Base-by-base conservation (phyloP, 2,113 vertebrate genomes). In the Pteropus alecto region DNA sequence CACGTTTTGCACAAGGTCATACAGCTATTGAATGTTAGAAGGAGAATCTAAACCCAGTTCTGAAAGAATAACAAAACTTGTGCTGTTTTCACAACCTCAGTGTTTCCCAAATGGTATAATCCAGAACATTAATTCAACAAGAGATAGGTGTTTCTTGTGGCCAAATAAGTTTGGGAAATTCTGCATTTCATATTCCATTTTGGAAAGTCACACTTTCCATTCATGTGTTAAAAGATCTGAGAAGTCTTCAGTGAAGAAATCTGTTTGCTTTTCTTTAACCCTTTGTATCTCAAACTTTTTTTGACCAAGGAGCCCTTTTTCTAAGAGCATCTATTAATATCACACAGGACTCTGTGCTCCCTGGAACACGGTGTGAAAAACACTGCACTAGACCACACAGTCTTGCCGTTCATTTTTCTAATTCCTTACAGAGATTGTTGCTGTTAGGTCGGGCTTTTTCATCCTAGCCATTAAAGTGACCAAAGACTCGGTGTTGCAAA, bases 11-110 rank as follows among this genome's bases (percentile, higher is more conserved):
- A 38, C 58, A 94, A 77, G 10, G 19, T 87, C 58, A 94, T 38
- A 70, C 11, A 87, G 18, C 10, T 81, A 81, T n/a, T 88, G 54
- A 87, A 93, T 33, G 5, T 87, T 83, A 94, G 18, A 89, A 78
- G 61, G 93, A 79, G 74, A 97, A 94, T 77, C 87, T 76, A 95
- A 94, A 71, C 41, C 71, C 58, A 54, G 24, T 94, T 95, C 51
- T 77, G 46, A 97, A 94, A 82, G 18, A 38, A 77, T 88, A 97
- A 43, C 88, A 85, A 93, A 74, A 16, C 2, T 63, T 19, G 54
- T 88, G n/a, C 33, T 84, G 3, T 90, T 92, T 83, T 79, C 13
- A 82, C 21, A 95, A 83, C 30, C 18, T 63, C 54, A 81, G n/a
- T 68, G 92, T 97, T 95, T 93, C 54, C 63, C 15, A 81, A 92